Conservation (phyloP, 2,888 invertebrate genomes). For the Orthosia cruda region DNA sequence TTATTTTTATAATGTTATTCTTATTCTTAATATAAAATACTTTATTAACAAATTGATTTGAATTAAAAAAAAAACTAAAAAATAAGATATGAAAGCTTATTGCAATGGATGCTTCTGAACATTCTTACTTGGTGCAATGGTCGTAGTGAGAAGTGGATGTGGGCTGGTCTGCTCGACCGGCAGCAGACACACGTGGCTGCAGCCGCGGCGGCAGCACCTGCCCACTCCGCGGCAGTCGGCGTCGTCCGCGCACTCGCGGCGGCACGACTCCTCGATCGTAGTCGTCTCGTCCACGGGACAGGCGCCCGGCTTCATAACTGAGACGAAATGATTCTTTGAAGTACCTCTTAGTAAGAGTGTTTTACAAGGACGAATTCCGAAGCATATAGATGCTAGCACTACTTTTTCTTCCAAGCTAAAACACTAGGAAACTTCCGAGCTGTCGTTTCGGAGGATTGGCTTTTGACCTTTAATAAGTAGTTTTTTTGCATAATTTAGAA, state of each 20-base stretch:
- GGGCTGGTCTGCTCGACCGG: slow-evolving; percentile 74
- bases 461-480: neutral
- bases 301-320: slow-evolving; percentile 92
- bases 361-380: neutral
- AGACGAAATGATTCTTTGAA: slow-evolving; percentile 30
- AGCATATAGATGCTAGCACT: neutral
- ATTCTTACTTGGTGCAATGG: slow-evolving; percentile 74
- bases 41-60: too few relatives aligned
- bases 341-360: neutral
- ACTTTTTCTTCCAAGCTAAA: neutral
- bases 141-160: slow-evolving; percentile 66
- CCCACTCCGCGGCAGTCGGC: slow-evolving; percentile 95
- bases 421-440: neutral
- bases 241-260: slow-evolving; percentile 95
- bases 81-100: too few relatives aligned
- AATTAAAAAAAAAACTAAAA: too few relatives aligned
- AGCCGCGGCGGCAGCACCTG: slow-evolving; percentile 96
- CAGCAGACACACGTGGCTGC: slow-evolving; percentile 93
- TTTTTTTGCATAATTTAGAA: too few relatives aligned
- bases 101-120: neutral
- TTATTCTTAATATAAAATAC: too few relatives aligned
- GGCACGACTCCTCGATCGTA: slow-evolving; percentile 88
- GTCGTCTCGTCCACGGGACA: slow-evolving; percentile 74
- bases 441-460: neutral
- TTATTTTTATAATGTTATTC: too few relatives aligned